These are phyloP conservation scores for Scopus umbretta DNA, from an alignment of 2,113 vertebrate genomes.

Conservation along the genomic window DNA sequence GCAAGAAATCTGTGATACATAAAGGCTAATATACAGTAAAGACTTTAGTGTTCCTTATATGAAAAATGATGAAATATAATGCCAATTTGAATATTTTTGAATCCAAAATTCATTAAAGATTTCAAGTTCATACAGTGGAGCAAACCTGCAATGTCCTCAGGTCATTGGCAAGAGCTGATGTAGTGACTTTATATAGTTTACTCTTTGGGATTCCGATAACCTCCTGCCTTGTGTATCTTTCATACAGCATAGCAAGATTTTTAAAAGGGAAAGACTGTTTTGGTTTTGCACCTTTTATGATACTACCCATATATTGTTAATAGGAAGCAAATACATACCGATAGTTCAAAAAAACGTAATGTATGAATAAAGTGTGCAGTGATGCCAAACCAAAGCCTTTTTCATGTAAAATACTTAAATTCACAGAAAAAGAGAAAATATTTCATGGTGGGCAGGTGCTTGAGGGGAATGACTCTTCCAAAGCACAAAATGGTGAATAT, in stretches of 20 bases:
- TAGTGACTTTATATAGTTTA: neutral
- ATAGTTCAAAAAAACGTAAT: neutral
- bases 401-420: neutral
- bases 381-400: neutral
- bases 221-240: neutral
- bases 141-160: neutral
- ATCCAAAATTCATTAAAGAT: neutral
- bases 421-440: neutral
- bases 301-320: neutral
- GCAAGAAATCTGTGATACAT: neutral
- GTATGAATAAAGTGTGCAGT: neutral
- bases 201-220: neutral
- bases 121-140: neutral
- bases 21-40: neutral
- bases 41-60: neutral
- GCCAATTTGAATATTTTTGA: neutral
- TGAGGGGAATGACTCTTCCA: accelerated
- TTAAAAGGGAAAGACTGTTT: neutral
- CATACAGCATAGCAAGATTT: neutral
- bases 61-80: neutral
- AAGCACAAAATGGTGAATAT: neutral
- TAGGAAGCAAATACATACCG: neutral
- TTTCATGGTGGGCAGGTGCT: accelerated
- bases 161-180: neutral
- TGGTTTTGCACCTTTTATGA: neutral